A percentile compares a stretch with the other conserved stretches of the same genome.
Evolutionary conservation across 2,113 vertebrate genomes (phyloP).

Genomic region (Ascaphus truei): DNA sequence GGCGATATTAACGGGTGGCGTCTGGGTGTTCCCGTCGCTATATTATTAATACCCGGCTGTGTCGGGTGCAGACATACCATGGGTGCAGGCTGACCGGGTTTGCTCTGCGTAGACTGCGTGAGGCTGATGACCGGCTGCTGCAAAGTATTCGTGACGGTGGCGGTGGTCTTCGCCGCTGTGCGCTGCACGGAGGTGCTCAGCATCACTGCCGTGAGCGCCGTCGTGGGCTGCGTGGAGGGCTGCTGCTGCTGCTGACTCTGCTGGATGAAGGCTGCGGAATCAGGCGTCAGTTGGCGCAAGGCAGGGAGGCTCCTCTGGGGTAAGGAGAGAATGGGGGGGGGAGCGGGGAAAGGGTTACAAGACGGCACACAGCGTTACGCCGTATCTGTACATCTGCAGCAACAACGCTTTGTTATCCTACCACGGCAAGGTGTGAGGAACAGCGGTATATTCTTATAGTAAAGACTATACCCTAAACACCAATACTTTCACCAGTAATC

Average conservation of each 20-base stretch:
- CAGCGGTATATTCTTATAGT: too few relatives aligned
- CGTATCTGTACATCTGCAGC: too few relatives aligned
- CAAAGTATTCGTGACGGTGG: constrained; percentile 75
- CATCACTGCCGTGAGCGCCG: constrained; percentile 74
- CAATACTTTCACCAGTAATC: too few relatives aligned
- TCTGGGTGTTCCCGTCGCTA: too few relatives aligned
- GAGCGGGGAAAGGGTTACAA: not conserved
- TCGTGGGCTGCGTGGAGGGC: constrained; percentile 68
- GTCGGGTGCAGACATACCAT: constrained; percentile 62
- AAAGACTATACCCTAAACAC: too few relatives aligned
- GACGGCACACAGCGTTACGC: not conserved
- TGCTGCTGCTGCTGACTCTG: constrained; percentile 87
- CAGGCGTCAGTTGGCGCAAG: constrained; percentile 91
- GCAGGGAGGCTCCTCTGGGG: constrained; percentile 90
- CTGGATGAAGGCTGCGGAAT: constrained; percentile 91
- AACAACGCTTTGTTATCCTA: too few relatives aligned
- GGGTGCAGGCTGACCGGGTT: constrained; percentile 68
- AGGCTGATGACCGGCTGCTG: constrained; percentile 84
- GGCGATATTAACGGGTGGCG: too few relatives aligned
- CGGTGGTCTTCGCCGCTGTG: constrained; percentile 68
- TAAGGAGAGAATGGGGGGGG: constrained; percentile 12
- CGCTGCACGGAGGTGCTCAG: constrained; percentile 70
- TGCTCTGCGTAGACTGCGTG: constrained; percentile 73
- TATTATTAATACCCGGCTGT: too few relatives aligned
- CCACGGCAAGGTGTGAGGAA: too few relatives aligned